Evolutionary conservation across 2,797 vertebrate species (phyloP), one percentile per base, ranked within the genome.

Genomic region (Strix occidentalis): DNA sequence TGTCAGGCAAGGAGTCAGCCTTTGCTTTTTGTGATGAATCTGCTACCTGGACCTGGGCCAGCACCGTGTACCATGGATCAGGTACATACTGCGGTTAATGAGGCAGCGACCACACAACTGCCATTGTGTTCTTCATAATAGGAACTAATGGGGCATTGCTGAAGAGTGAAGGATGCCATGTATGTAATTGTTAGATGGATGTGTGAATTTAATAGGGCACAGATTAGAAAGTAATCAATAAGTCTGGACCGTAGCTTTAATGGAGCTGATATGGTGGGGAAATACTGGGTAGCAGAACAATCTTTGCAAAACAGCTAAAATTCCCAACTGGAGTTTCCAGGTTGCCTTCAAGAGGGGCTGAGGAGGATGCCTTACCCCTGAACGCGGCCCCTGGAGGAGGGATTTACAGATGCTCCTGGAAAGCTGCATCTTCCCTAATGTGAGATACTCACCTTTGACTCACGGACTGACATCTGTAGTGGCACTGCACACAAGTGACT

Each of bases 181-280:
- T 19, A 4, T 81, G 76, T 53, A 93, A 96, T 48, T 85, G 74
- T 85, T 83, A 92, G 87, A 87, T 0, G 58, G 79, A 87, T 63
- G 79, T 81, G 87, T 92, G 92, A 90, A 87, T 96, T 95, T 96
- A 95, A 95, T 85, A 85, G 92, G 85, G 64, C 60, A 71, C 19
- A 82, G 84, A 92, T 86, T 84, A 96, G 79, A 90, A 80, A 89
- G 90, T 84, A 70, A 96, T 96, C 96, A 80, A 95, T 92, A 95
- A 92, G 71, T 81, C 71, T 70, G 60, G 70, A 57, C 81, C 31
- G 4, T 29, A 41, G 24, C 53, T 60, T 43, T 87, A 46, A 61
- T 51, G 71, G 71, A 94, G 68, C 39, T 65, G 75, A 64, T 57
- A 87, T 0, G 0, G 69, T 63, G 58, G 56, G 64, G 84, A 81